Evolutionary conservation across 2,888 invertebrate species (phyloP).

Genomic region (Lottia gigantea): DNA sequence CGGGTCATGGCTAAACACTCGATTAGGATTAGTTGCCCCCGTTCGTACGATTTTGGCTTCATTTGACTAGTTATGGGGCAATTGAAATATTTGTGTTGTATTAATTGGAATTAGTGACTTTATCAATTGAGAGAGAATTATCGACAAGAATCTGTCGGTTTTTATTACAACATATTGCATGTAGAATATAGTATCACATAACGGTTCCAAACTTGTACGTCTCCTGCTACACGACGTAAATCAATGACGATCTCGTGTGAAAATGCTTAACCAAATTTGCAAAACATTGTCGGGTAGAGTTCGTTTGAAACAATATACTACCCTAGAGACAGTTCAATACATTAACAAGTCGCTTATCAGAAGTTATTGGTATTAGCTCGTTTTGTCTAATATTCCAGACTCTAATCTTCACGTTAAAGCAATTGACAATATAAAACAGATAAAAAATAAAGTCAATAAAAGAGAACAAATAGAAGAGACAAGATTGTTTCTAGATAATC

Average conservation of each 20-base stretch:
- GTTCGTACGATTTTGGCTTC: background rate
- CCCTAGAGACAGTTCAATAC: background rate
- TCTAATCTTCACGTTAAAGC: too few species aligned
- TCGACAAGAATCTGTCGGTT: background rate
- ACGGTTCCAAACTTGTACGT: background rate
- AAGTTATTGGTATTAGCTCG: background rate
- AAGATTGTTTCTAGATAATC: too few species aligned
- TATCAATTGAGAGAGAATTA: background rate
- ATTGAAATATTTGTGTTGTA: slow-evolving; percentile 1
- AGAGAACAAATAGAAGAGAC: too few species aligned
- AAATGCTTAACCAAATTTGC: slow-evolving; percentile 7
- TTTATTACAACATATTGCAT: background rate
- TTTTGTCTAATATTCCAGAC: background rate
- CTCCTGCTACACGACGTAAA: background rate
- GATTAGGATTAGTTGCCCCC: background rate
- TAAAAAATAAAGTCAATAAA: too few species aligned
- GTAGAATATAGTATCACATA: slow-evolving; percentile 2
- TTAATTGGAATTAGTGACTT: slow-evolving; percentile 6
- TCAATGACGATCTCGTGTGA: background rate
- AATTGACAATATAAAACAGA: too few species aligned
- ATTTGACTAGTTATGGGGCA: background rate
- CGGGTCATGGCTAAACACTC: background rate
- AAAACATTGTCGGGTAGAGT: background rate
- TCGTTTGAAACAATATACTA: too few species aligned
- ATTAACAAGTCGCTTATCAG: slow-evolving; percentile 1